These are phyloP conservation scores for Acleris laterana DNA, from an alignment of 2,888 invertebrate species.

Conservation along the genomic window DNA sequence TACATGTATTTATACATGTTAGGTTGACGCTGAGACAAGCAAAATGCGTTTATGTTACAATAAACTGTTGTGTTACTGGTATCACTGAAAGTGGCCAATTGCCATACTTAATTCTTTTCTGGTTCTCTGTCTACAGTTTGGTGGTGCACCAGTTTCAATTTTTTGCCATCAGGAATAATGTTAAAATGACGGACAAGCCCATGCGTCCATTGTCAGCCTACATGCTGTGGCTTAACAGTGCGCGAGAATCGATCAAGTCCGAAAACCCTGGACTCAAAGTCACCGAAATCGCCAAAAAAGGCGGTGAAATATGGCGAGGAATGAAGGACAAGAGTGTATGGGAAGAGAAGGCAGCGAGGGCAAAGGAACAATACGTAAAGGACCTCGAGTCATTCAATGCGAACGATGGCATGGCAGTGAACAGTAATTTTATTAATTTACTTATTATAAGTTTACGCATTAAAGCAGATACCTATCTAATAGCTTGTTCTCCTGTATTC, in stretches of 20 bases:
- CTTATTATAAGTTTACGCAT: no score
- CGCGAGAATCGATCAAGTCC: slow-evolving; percentile 93
- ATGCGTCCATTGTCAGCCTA: slow-evolving; percentile 97
- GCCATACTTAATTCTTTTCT: no score
- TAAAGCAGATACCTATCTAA: no score
- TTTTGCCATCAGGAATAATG: slow-evolving; percentile 78
- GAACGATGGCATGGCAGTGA: slow-evolving; percentile 89
- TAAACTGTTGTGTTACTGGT: no score
- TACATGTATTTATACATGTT: no score
- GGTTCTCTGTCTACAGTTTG: slow-evolving; percentile 83
- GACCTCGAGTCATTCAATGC: slow-evolving; percentile 96
- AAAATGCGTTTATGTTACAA: no score
- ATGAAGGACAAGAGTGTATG: slow-evolving; percentile 95
- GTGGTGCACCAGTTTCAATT: slow-evolving; percentile 83
- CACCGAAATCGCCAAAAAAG: slow-evolving; percentile 97
- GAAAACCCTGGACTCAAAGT: slow-evolving; percentile 96
- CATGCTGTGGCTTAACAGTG: slow-evolving; percentile 97
- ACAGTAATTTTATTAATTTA: no score
- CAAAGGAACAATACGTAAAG: slow-evolving; percentile 94
- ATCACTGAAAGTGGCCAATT: no score
- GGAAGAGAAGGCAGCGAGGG: slow-evolving; percentile 94
- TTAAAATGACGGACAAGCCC: slow-evolving; percentile 94
- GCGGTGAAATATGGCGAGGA: slow-evolving; percentile 97
- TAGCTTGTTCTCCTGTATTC: no score
- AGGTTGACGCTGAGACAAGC: no score